Base-by-base conservation (phyloP, 2,888 invertebrate genomes). In the Ormyrus rosae region DNA sequence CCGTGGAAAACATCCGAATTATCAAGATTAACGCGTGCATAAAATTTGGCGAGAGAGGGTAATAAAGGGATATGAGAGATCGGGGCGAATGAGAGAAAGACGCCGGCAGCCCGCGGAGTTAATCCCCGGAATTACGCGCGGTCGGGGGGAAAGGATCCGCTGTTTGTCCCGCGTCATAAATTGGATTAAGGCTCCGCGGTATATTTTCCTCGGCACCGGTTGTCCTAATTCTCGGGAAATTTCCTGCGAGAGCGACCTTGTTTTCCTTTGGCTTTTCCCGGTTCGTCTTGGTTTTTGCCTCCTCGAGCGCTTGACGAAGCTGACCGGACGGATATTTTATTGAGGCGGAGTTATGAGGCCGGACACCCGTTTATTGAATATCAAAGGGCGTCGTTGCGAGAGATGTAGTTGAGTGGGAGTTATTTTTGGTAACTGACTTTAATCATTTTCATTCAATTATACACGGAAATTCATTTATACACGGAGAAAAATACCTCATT, bases 141-240 rank as follows among this genome's bases (percentile, higher is more conserved):
- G 60, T 83, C 80, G 82, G 68, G 53, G 84, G 85, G 86, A 86
- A 85, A 84, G 84, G 82, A 73, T 45, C 65, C 81, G 81, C 83
- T 83, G 83, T 85, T 86, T 85, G 85, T 86, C 84, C 84, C 34
- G 11, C 85, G 85, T 86, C 87, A 86, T 87, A 87, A 88, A 88
- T 87, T 86, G 88, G 86, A 88, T 87, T 86, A 87, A 87, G 83
- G 83, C 85, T 84, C 83, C 83, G 84, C 81, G 84, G 85, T 53
- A 58, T 19, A 19, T 51, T 71, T 50, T 9, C n/a, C 51, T 13
- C 53, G 3, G 13, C 46, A 55, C 8, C 9, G 45, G 5, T 5
- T 60, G 50, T 48, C 51, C 50, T 50, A 50, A 60, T 50, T 71
- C n/a, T 51, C 10, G 50, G 1, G 13, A 77, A 77, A 85, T 70